phyloP scores from a whole-genome alignment of 2,797 vertebrate genomes.

The Potorous gilbertii region DNA sequence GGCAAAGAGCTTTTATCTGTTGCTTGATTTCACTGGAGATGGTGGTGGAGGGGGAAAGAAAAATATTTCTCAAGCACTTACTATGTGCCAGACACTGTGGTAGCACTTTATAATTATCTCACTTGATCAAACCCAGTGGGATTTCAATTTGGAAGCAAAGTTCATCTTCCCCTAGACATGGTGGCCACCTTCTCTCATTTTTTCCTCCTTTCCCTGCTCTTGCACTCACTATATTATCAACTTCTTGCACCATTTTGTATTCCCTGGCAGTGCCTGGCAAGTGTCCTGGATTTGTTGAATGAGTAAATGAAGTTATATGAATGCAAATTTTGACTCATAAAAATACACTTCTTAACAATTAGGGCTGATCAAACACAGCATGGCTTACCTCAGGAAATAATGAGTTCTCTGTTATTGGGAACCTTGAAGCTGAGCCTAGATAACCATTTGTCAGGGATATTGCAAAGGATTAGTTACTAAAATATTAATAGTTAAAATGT shows the following conservation, averaged over 20 bases:
- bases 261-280: not conserved
- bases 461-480: not conserved
- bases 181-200: not conserved
- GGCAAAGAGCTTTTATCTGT: not conserved
- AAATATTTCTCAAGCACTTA: not conserved
- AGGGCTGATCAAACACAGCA: not conserved
- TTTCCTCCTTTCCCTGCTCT: not conserved
- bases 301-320: not conserved
- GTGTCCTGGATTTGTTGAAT: not conserved
- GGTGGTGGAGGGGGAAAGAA: not conserved
- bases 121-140: not conserved
- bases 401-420: not conserved
- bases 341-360: not conserved
- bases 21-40: not conserved
- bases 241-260: not conserved
- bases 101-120: not conserved
- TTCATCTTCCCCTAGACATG: not conserved
- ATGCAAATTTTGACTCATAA: not conserved
- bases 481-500: not conserved
- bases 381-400: not conserved
- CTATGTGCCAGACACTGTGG: not conserved
- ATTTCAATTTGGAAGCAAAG: not conserved
- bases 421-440: not conserved
- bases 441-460: not conserved
- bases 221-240: not conserved